These are phyloP conservation scores for Lepus europaeus DNA, from an alignment of 2,113 vertebrate genomes.

Conservation along the genomic window DNA sequence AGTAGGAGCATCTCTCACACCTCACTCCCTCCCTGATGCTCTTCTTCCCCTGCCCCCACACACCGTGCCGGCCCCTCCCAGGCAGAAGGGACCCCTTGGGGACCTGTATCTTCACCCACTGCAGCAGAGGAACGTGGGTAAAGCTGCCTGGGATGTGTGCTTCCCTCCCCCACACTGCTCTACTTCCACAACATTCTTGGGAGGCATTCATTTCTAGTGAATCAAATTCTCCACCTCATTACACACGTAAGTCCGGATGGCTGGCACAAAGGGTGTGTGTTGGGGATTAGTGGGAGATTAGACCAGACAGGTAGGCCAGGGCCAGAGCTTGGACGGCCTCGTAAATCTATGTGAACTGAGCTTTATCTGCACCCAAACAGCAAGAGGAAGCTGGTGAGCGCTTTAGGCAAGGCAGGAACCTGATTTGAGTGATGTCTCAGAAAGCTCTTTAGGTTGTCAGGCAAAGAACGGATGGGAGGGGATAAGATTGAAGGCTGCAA, in stretches of 20 bases:
- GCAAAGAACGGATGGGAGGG: neutral
- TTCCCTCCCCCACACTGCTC: neutral
- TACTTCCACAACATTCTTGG: constrained; percentile 20
- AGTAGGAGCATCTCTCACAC: neutral
- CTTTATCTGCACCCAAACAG: neutral
- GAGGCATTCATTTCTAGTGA: constrained; percentile 24
- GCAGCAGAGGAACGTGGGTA: neutral
- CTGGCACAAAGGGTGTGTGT: constrained; percentile 11
- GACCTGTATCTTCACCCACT: neutral
- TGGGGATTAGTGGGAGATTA: constrained; percentile 71
- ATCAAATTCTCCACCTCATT: constrained; percentile 65
- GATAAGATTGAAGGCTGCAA: neutral
- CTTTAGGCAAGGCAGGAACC: neutral
- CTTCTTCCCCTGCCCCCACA: too few relatives aligned
- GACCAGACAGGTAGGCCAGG: constrained; percentile 20
- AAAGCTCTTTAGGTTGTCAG: neutral
- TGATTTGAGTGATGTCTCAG: neutral
- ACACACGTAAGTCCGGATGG: constrained; percentile 42
- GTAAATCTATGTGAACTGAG: neutral
- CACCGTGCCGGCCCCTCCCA: neutral
- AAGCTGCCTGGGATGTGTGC: neutral
- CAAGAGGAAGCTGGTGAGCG: neutral
- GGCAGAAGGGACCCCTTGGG: neutral
- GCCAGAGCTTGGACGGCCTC: neutral
- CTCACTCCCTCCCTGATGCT: neutral